Percentiles rank a stretch among this genome's conserved stretches.
These are phyloP conservation scores for Epicampocera succincta DNA, from an alignment of 2,888 invertebrate genomes.

Conservation along the genomic window DNA sequence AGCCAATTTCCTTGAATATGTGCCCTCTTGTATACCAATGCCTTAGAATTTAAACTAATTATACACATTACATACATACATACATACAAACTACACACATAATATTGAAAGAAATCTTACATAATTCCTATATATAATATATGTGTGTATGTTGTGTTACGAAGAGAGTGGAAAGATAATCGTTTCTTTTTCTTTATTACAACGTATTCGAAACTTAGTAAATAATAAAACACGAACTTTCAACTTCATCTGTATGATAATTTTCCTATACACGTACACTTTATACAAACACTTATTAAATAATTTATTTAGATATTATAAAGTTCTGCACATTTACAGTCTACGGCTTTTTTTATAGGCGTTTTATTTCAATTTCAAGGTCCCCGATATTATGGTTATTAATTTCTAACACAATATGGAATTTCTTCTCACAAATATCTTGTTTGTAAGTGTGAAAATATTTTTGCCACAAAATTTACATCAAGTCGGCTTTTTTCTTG, in stretches of 20 bases:
- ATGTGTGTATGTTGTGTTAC: constrained; percentile 17
- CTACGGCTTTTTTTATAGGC: constrained; percentile 37
- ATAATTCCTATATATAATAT: constrained; percentile 59
- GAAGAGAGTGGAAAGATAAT: background rate
- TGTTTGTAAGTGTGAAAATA: constrained; percentile 46
- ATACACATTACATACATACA: too few species aligned
- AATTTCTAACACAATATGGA: constrained; percentile 37
- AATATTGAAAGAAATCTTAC: constrained; percentile 35
- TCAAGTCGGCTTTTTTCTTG: background rate
- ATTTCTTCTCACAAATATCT: constrained; percentile 53
- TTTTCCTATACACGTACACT: constrained; percentile 42
- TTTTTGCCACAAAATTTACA: constrained; percentile 5
- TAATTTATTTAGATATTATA: constrained; percentile 23
- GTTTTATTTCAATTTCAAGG: constrained; percentile 20
- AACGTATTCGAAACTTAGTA: constrained; percentile 40
- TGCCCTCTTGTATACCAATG: constrained; percentile 82
- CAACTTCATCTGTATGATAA: background rate
- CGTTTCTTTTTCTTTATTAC: background rate
- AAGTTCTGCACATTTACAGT: constrained; percentile 16
- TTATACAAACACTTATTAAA: constrained; percentile 34
- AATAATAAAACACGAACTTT: constrained; percentile 25
- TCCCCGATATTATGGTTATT: constrained; percentile 16
- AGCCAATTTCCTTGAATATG: constrained; percentile 87
- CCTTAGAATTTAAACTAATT: constrained; percentile 71
- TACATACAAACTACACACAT: constrained; percentile 20